These are phyloP conservation scores for Pelochelys cantorii DNA, from an alignment of 2,797 vertebrate genomes.

Conservation along the genomic window DNA sequence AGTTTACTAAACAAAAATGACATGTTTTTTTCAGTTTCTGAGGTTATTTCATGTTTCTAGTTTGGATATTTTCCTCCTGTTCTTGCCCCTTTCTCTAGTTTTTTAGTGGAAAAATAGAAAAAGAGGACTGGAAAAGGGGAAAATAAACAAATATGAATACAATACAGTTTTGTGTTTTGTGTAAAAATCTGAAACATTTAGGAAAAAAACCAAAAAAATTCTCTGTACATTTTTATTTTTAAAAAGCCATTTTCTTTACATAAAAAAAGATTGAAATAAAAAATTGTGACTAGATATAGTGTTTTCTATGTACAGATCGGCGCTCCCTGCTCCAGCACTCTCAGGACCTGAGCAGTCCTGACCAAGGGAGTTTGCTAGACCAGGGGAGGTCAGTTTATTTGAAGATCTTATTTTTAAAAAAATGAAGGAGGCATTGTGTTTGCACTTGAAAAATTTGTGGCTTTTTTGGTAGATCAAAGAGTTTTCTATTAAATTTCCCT, in stretches of 20 bases:
- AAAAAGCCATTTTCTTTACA: neutral
- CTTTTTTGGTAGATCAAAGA: neutral
- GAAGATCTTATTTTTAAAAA: neutral
- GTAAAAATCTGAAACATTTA: neutral
- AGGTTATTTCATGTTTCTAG: neutral
- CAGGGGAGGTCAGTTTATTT: neutral
- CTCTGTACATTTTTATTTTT: neutral
- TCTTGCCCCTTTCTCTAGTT: neutral
- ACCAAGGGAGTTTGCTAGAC: too few species aligned
- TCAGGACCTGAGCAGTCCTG: too few species aligned
- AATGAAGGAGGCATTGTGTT: neutral
- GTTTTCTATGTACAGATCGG: neutral
- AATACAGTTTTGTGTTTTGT: neutral
- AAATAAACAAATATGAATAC: neutral
- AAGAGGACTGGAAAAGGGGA: neutral
- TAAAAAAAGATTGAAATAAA: neutral
- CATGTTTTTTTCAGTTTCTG: rapidly evolving
- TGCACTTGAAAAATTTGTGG: neutral
- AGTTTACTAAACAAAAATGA: neutral
- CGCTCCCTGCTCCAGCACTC: too few species aligned
- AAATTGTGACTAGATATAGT: neutral
- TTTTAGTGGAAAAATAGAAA: neutral
- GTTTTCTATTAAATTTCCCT: neutral
- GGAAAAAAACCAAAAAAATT: neutral
- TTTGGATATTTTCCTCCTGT: neutral